A percentile compares a stretch with the other conserved stretches of the same genome.
phyloP scores from a whole-genome alignment of 2,888 invertebrate genomes.

The Stenurella melanura region DNA sequence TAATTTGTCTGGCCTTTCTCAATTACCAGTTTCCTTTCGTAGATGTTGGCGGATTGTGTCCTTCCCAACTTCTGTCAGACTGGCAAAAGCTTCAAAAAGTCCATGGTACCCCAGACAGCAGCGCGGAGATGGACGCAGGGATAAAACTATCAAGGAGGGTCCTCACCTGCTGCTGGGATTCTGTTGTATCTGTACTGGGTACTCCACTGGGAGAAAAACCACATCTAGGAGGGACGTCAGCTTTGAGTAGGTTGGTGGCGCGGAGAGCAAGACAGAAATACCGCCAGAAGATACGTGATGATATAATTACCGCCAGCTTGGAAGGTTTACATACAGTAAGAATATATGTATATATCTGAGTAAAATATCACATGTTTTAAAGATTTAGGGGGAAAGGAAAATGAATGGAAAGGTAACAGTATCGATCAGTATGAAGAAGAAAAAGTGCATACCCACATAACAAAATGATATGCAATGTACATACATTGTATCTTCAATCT shows the following conservation, averaged over 20 bases:
- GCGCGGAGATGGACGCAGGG: slow-evolving; percentile 86
- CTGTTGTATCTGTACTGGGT: slow-evolving; percentile 91
- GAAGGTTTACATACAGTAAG: slow-evolving; percentile 90
- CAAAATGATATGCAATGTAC: too few relatives aligned
- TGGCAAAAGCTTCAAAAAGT: slow-evolving; percentile 90
- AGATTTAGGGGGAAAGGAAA: too few relatives aligned
- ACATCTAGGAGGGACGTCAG: slow-evolving; percentile 69
- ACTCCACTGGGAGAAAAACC: slow-evolving; percentile 80
- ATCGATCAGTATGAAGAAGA: too few relatives aligned
- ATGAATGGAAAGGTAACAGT: too few relatives aligned
- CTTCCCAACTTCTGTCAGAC: slow-evolving; percentile 89
- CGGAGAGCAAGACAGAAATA: slow-evolving; percentile 75
- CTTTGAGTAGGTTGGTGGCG: slow-evolving; percentile 77
- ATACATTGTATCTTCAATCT: too few relatives aligned
- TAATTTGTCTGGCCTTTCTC: too few relatives aligned
- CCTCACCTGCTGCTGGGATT: slow-evolving; percentile 93
- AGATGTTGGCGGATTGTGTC: slow-evolving; percentile 90
- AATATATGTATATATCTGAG: not conserved
- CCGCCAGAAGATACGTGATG: slow-evolving; percentile 82
- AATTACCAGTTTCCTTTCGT: slow-evolving; percentile 62
- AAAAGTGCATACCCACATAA: too few relatives aligned
- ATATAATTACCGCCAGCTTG: slow-evolving; percentile 87
- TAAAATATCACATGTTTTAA: not conserved
- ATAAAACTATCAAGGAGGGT: slow-evolving; percentile 85
- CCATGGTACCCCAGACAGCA: slow-evolving; percentile 79